A percentile compares a stretch with the other conserved stretches of the same genome.
These are phyloP conservation scores for Taphrorychus bicolor DNA, from an alignment of 2,888 invertebrate species.

Conservation along the genomic window DNA sequence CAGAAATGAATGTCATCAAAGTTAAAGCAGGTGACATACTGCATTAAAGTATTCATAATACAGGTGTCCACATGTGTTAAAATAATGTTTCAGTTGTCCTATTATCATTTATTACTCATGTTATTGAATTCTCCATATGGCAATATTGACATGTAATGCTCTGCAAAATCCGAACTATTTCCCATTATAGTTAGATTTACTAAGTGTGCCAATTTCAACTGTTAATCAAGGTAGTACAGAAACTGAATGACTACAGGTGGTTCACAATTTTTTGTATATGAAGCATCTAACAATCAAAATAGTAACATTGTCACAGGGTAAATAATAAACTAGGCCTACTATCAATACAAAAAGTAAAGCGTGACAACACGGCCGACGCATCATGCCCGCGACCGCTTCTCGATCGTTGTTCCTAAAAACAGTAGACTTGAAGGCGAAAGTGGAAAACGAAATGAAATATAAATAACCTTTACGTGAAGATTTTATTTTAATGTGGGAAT, in stretches of 20 bases:
- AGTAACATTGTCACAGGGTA: too few relatives aligned
- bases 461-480: constrained; percentile 31
- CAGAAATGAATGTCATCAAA: too few relatives aligned
- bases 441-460: constrained; percentile 39
- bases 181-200: too few relatives aligned
- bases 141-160: neutral
- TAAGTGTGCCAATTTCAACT: too few relatives aligned
- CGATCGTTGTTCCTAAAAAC: constrained; percentile 35
- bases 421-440: constrained; percentile 39
- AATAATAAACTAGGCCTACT: too few relatives aligned
- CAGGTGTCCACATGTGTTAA: neutral
- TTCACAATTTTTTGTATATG: too few relatives aligned
- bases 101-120: neutral
- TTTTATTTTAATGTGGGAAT: constrained; percentile 15
- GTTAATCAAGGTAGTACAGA: too few relatives aligned
- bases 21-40: too few relatives aligned
- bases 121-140: neutral
- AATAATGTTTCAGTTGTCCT: neutral
- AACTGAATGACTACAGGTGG: too few relatives aligned
- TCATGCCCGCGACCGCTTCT: constrained; percentile 28
- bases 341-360: neutral
- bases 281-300: too few relatives aligned
- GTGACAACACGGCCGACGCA: constrained; percentile 31
- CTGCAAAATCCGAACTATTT: neutral
- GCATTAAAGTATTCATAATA: neutral